A percentile compares a stretch with the other conserved stretches of the same genome.
Evolutionary conservation across 1,140 invertebrate genomes (phyloP).

Genomic region (Lepidotrigona ventralis): DNA sequence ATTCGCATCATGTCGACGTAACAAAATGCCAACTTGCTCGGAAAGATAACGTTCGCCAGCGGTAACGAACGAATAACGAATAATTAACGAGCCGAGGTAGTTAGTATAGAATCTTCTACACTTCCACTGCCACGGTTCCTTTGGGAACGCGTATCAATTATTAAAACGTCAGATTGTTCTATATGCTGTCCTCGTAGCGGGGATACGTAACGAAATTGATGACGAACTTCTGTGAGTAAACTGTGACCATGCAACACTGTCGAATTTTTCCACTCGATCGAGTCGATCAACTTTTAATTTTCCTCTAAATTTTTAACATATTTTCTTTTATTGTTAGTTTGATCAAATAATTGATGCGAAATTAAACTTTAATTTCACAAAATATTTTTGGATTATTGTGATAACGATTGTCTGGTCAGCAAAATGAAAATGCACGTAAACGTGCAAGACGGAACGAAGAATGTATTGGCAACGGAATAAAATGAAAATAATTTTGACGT

Average conservation of each 20-base stretch:
- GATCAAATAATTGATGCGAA: too few relatives aligned
- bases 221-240: not conserved
- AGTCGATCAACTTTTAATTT: not conserved
- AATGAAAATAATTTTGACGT: too few relatives aligned
- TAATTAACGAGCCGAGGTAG: slow-evolving; percentile 56
- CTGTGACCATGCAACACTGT: too few relatives aligned
- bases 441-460: too few relatives aligned
- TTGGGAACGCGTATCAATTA: not conserved
- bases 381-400: too few relatives aligned
- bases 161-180: not conserved
- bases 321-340: too few relatives aligned
- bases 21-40: slow-evolving; percentile 9
- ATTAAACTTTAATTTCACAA: too few relatives aligned
- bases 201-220: not conserved
- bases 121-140: not conserved
- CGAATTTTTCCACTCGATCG: not conserved
- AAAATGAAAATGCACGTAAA: too few relatives aligned
- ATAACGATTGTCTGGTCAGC: too few relatives aligned
- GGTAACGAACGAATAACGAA: slow-evolving; percentile 52
- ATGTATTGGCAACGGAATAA: too few relatives aligned
- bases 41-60: slow-evolving; percentile 30
- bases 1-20: not conserved
- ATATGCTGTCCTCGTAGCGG: not conserved
- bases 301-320: too few relatives aligned
- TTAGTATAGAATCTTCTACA: not conserved